phyloP scores from a whole-genome alignment of 2,113 vertebrate genomes.

The Calyptomena viridis region DNA sequence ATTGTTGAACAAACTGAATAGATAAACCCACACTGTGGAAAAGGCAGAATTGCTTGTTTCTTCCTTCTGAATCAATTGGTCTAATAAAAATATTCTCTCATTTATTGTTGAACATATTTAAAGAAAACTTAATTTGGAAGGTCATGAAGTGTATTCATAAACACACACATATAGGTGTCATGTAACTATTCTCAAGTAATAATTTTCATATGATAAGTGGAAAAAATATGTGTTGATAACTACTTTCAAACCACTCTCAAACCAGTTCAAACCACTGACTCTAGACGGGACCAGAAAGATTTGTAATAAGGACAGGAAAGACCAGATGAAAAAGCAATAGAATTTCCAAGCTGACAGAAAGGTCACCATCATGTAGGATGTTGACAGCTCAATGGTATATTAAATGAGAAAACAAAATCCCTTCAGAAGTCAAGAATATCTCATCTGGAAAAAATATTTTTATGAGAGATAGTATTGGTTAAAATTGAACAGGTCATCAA shows the following conservation, averaged over 20 bases:
- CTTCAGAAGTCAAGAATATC: not conserved
- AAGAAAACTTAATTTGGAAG: not conserved
- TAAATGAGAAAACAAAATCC: not conserved
- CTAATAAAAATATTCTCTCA: not conserved
- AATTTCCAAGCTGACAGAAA: not conserved
- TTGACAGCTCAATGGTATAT: not conserved
- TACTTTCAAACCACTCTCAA: not conserved
- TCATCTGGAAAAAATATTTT: not conserved
- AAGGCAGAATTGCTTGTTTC: not conserved
- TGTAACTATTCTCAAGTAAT: not conserved
- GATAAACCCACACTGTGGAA: not conserved
- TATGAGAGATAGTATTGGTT: not conserved
- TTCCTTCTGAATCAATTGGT: not conserved
- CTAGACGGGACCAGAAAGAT: not conserved
- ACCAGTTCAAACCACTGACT: not conserved
- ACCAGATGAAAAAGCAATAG: not conserved
- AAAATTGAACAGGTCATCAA: not conserved
- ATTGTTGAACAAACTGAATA: not conserved
- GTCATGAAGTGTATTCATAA: not conserved
- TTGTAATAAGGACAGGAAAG: not conserved
- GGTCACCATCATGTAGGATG: not conserved
- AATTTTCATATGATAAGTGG: not conserved
- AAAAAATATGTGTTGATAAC: not conserved
- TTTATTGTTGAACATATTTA: not conserved
- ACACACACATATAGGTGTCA: not conserved